Evolutionary conservation across 1,140 invertebrate species (phyloP), one percentile per base, ranked within the genome.

Genomic region (Tribolium madens): DNA sequence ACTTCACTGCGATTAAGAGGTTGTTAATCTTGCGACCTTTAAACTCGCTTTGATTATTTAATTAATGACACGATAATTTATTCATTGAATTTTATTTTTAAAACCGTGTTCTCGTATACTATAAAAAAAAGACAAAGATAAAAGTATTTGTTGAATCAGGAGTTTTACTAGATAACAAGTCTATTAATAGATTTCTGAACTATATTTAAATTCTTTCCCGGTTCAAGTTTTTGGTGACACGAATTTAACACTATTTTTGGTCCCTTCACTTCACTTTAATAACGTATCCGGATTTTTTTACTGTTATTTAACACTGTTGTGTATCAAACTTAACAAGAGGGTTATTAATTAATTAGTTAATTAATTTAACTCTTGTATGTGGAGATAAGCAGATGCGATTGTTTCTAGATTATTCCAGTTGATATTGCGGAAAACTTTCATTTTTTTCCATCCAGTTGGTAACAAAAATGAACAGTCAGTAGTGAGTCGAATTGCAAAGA

Each of bases 21-120:
- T 64, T 64, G 26, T 64, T 64, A 64, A 64, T 64, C 57, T 60
- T 64, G 57, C 57, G 57, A 64, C 57, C 57, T 64, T 64, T 64
- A 33, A 64, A 64, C 57, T 33, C 57, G 26, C 36, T 64, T 64
- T 33, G 57, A 64, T 64, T 64, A 64, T 64, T 64, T 33, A 26
- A 5, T 26, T 26, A 33, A 33, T 64, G 57, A n/a, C 57, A 14
- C 10, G 26, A 64, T 64, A 33, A 64, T 57, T 57, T 57, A 21
- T 64, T 64, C 57, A 64, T 64, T 64, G 21, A 64, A 64, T 12
- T 33, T 33, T 64, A 64, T 33, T 64, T 64, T 33, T 33, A 64
- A 57, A 18, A 17, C 18, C 21, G 13, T n/a, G 36, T 64, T 64
- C 21, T 64, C 6, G 57, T 64, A 12, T 64, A 64, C 57, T 64